Evolutionary conservation across 2,888 invertebrate genomes (phyloP), one percentile per base, ranked within the genome.

Genomic region (Buathra laborator): DNA sequence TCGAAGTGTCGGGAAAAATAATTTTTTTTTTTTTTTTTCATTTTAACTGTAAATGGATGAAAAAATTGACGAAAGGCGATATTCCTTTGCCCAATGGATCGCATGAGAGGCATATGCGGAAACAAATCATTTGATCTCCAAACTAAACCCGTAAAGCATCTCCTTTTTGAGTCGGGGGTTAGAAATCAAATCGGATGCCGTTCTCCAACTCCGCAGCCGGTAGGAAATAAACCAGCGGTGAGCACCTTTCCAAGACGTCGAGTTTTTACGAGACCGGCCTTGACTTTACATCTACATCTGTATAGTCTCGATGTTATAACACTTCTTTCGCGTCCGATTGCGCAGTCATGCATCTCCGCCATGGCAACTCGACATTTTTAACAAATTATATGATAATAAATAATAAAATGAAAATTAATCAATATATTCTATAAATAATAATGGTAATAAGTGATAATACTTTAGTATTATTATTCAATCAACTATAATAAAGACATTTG

Each of bases 261-360:
- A 46, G 59, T 74, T 74, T 81, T 59, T 67, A 74, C 29, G 44
- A 81, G 56, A 59, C 29, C 80, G 74, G 80, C 80, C 80, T 81
- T 81, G 81, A 81, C 81, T 81, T 81, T 75, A 62, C 62, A 56
- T 24, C 74, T 51, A 14, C 46, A 67, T n/a, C 67, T 10, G 14
- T 19, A 7, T 24, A 66, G 53, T 66, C 37, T 67, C 51, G 43
- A n/a, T 19, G 56, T 74, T 81, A 74, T 74, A 74, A 81, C 29
- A 51, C 67, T 48, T n/a, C 46, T 67, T 56, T 66, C 32, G 37
- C 44, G 66, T 56, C 56, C 24, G 53, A 66, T 53, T 32, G 16
- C 24, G 14, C 14, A 19, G 44, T 10, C 9, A 1, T 76, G 48
- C 48, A 71, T 51, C 37, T 43, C 44, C 12, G 32, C 16, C 19